Base-by-base conservation (phyloP, 2,888 invertebrate species). In the Yponomeuta malinellus region DNA sequence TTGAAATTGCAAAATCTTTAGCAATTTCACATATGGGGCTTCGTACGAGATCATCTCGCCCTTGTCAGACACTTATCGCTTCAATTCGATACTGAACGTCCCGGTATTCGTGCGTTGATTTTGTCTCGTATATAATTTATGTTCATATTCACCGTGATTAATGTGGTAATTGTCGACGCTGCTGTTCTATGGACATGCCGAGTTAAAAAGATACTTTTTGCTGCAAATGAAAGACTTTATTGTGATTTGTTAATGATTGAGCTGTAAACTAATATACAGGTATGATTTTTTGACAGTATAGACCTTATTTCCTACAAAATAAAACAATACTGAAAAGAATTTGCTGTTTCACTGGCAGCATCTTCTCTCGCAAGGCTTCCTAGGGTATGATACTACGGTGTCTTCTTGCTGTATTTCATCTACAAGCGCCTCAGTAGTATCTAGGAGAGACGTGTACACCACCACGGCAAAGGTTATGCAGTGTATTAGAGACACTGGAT, bases 1-100 rank as follows among this genome's bases (percentile, higher is more conserved):
- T 91, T 91, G 90, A 92, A 92, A 92, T 92, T 91, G 89, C 88
- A 90, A 91, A 90, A 89, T 88, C 87, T 86, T 80, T 85, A 89
- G 82, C 89, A 89, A 90, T 91, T 90, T 90, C 90, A 89, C 90
- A 90, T 90, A 90, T 88, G 90, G 83, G 87, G 84, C 83, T 59
- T 59, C 78, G 80, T 73, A 76, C 73, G 80, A 89, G 90, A 91
- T 89, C 87, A 90, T 90, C 92, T 87, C 74, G 82, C 67, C 65
- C 72, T 48, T 63, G 71, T 71, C 75, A 77, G 75, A 79, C 79
- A 79, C 77, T 87, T 90, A 90, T 91, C 89, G 80, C 74, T 78
- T 75, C 85, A 83, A 83, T 85, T 87, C 89, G 90, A 91, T 68
- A 68, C 33, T 52, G 71, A 81, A 59, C 78, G 79, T 71, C 78